These are phyloP conservation scores for Platichthys stellatus DNA, from an alignment of 2,113 vertebrate genomes.

Conservation along the genomic window DNA sequence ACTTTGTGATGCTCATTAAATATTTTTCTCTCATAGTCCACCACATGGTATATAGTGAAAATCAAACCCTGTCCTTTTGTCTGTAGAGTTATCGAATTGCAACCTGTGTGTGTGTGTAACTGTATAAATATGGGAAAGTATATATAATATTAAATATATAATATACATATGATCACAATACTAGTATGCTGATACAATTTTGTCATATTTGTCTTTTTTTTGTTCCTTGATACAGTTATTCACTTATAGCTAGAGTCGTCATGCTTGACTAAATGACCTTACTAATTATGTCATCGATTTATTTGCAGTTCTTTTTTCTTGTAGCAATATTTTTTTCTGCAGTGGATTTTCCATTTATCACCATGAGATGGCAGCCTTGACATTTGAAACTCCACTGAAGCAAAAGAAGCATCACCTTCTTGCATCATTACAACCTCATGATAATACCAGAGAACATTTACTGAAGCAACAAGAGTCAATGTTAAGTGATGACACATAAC, in stretches of 20 bases:
- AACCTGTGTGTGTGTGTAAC: too few relatives aligned
- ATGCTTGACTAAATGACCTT: neutral
- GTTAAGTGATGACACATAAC: constrained; percentile 11
- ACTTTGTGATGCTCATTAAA: neutral
- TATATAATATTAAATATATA: too few relatives aligned
- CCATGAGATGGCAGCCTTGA: constrained; percentile 76
- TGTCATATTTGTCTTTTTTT: neutral
- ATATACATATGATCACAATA: neutral
- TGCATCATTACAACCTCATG: too few relatives aligned
- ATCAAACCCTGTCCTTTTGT: neutral
- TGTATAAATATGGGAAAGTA: too few relatives aligned
- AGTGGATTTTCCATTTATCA: constrained; percentile 10
- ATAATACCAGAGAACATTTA: too few relatives aligned
- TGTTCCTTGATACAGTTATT: neutral
- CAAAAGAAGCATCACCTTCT: neutral
- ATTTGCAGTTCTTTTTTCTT: neutral
- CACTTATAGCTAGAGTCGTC: neutral
- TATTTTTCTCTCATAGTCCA: neutral
- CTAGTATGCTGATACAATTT: neutral
- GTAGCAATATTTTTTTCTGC: too few relatives aligned
- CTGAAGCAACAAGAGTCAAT: neutral
- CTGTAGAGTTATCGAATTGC: too few relatives aligned
- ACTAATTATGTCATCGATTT: neutral
- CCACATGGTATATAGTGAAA: neutral
- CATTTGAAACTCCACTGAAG: constrained; percentile 40